Base-by-base conservation (phyloP, 2,888 invertebrate genomes). In the Papilio gigon region DNA sequence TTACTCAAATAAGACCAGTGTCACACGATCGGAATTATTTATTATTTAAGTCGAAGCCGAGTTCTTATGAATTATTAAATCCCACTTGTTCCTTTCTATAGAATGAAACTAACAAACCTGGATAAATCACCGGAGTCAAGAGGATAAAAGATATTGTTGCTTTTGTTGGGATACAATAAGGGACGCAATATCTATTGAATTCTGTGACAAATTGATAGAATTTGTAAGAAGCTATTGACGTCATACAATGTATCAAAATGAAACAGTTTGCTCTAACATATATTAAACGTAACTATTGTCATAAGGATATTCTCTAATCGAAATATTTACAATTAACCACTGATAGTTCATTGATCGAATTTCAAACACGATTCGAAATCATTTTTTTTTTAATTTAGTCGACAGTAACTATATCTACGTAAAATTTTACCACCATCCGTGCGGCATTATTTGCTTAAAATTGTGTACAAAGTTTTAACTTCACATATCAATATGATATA, bases 101-200 rank as follows among this genome's bases (percentile, higher is more conserved):
- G 40, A 67, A 47, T 67, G 35, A 68, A 68, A 68, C 35, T 50
- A 68, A 64, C 64, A 66, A 64, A 59, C 58, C 27, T 17, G 47
- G 47, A 64, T 47, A 63, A 64, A 64, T 58, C 47, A 64, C 63
- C 25, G 44, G 58, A n/a, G 50, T 56, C 30, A 30, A 30, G 53
- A 56, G 53, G 17, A 30, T 25, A 50, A 53, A 27, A n/a, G 40
- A 35, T 50, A 56, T 53, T 64, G 61, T 33, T 42, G 62, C 68
- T 56, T 58, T 58, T 63, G 68, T 68, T 68, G n/a, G 14, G 14
- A 27, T 25, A 2, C 40, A 47, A 59, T 47, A 64, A 64, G 47
- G 25, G 64, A 4, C n/a, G 22, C 20, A 20, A 64, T 30, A 17
- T 44, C 58, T 59, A 68, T 68, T 59, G 63, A 37, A 64, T 50